phyloP scores from a whole-genome alignment of 2,888 invertebrate species.

The Monoplex corrugatus region DNA sequence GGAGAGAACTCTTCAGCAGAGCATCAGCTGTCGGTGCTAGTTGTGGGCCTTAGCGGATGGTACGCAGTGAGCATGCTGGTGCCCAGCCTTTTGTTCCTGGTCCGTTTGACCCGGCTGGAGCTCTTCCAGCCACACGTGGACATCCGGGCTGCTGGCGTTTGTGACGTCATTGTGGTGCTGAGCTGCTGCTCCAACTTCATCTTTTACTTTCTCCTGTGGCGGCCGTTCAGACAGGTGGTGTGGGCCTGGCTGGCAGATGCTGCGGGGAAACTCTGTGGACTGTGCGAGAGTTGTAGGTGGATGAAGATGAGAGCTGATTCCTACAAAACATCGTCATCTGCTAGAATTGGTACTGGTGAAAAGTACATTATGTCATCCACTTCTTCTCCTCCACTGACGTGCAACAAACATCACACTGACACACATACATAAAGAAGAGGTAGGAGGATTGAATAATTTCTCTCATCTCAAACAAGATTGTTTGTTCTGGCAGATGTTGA shows the following conservation, averaged over 20 bases:
- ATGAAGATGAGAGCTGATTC: neutral
- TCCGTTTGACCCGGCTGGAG: slow-evolving; percentile 39
- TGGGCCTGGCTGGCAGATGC: neutral
- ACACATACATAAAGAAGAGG: too few relatives aligned
- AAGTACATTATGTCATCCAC: too few relatives aligned
- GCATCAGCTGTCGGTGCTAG: slow-evolving; percentile 37
- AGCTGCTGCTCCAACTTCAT: slow-evolving; percentile 40
- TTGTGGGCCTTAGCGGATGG: slow-evolving; percentile 42
- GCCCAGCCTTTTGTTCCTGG: slow-evolving; percentile 43
- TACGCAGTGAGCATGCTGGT: slow-evolving; percentile 47
- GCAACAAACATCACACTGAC: too few relatives aligned
- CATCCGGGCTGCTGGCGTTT: slow-evolving; percentile 36
- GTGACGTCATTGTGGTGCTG: slow-evolving; percentile 37
- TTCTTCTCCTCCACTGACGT: too few relatives aligned
- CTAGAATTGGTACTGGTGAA: too few relatives aligned
- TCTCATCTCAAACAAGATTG: too few relatives aligned
- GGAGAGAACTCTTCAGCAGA: neutral
- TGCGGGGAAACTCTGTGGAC: neutral
- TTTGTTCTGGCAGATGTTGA: too few relatives aligned
- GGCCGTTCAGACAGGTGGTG: slow-evolving; percentile 35
- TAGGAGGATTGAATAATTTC: too few relatives aligned
- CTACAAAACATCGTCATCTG: neutral
- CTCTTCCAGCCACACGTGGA: slow-evolving; percentile 37
- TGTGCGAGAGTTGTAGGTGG: neutral
- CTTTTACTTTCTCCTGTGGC: slow-evolving; percentile 50